Evolutionary conservation across 2,797 vertebrate genomes (phyloP), one percentile per base, ranked within the genome.

Genomic region (Brachyalestes nurse): DNA sequence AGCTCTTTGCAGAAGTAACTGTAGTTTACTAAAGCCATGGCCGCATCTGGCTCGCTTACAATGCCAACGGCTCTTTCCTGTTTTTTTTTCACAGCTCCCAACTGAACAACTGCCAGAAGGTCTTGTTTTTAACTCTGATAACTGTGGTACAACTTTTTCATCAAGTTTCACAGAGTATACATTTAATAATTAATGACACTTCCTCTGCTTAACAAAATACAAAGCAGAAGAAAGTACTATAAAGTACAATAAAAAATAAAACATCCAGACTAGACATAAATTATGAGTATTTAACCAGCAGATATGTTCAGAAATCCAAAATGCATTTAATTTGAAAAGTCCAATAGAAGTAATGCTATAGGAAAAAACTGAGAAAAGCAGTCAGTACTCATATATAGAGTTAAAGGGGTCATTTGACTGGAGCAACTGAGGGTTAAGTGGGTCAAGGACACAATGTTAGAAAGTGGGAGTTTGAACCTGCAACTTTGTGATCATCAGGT

Each of bases 11-110:
- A 82, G 78, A 83, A 83, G 78, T 79, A 19, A 40, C 51, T 67
- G 42, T 67, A 69, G 60, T 67, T 61, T 72, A 51, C 60, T 64
- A 45, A 40, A 73, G 57, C 65, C 72, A 67, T 60, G 62, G 38
- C 17, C 38, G 53, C 82, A 86, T 81, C 78, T 83, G 79, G 72
- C 72, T 79, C 61, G 19, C 65, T 38, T 19, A 74, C 75, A 51
- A 74, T 80, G 69, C 85, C 80, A 85, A 84, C 85, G 53, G 80
- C 80, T 84, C 82, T 85, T 89, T 88, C 86, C 85, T 88, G 88
- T 90, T 87, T 88, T 85, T 62, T 61, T 74, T 79, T 23, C 34
- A 58, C 77, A 67, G 78, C 74, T 85, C 51, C 79, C 74, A 89
- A 86, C 82, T 23, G 85, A 85, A 84, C 67, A 89, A 87, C 87